Conservation (phyloP, 2,797 vertebrate species). For the Acipenser oxyrinchus region DNA sequence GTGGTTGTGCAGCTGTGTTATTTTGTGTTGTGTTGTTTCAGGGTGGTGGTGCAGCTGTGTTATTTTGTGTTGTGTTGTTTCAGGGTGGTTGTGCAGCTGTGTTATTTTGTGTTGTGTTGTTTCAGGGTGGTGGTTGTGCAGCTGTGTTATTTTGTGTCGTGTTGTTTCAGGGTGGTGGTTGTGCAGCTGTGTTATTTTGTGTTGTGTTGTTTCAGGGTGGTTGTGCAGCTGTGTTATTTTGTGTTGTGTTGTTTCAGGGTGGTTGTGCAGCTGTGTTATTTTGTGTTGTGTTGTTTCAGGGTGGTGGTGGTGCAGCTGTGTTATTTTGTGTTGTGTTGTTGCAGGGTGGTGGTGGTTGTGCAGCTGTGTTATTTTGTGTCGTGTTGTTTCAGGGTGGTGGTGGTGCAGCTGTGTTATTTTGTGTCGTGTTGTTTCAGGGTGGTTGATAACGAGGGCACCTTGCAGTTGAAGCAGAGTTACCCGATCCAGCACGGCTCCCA, state of each 20-base stretch:
- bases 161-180: neutral
- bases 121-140: neutral
- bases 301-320: neutral
- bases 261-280: neutral
- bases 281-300: neutral
- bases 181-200: neutral
- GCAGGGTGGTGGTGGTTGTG: neutral
- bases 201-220: neutral
- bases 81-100: neutral
- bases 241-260: neutral
- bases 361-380: neutral
- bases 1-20: neutral
- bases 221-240: neutral
- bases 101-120: conserved; percentile 6
- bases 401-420: neutral
- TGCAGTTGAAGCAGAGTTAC: conserved; percentile 85
- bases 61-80: neutral
- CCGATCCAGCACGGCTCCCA: conserved; percentile 80
- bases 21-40: neutral
- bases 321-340: conserved; percentile 4
- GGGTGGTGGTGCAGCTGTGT: neutral
- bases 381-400: conserved; percentile 38
- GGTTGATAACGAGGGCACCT: conserved; percentile 82
- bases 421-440: conserved; percentile 54
- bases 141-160: conserved; percentile 2